Conservation (phyloP, 1,140 invertebrate species). For the Thalassaphorura encarpata region DNA sequence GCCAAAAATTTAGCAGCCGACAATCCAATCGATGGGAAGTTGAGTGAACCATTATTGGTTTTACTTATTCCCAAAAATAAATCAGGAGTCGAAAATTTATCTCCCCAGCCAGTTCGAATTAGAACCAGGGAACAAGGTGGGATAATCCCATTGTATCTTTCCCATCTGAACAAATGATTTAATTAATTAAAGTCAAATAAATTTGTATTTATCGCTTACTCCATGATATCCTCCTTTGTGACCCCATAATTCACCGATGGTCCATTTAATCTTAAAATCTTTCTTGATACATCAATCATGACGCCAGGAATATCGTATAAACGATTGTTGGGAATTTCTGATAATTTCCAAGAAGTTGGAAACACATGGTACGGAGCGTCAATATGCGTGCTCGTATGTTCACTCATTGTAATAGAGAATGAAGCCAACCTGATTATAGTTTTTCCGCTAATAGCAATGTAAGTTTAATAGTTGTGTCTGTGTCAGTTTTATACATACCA, state of each 20-base stretch:
- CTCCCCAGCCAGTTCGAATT: constrained; percentile 13
- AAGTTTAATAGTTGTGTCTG: too few relatives aligned
- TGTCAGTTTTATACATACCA: constrained; percentile 2
- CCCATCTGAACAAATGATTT: too few relatives aligned
- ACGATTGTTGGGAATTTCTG: constrained; percentile 9
- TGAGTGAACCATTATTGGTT: neutral
- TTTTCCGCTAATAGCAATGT: too few relatives aligned
- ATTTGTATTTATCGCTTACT: constrained; percentile 8
- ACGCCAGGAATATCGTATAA: constrained; percentile 10
- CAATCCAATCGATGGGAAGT: neutral
- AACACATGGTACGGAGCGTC: constrained; percentile 8
- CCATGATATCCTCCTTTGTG: constrained; percentile 5
- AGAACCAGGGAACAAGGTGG: constrained; percentile 2
- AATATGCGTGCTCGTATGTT: constrained; percentile 15
- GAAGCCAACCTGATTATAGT: neutral
- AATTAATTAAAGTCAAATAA: too few relatives aligned
- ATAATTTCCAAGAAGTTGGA: constrained; percentile 1
- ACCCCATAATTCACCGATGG: constrained; percentile 1
- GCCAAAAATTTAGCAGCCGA: constrained; percentile 1
- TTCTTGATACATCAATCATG: constrained; percentile 10
- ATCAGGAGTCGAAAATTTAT: neutral
- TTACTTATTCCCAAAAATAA: neutral
- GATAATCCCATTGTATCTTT: constrained; percentile 7
- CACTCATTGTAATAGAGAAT: constrained; percentile 5
- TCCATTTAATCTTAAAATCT: neutral